Percentiles rank a stretch among this genome's conserved stretches.
phyloP scores from a whole-genome alignment of 2,888 invertebrate species.

The Gortyna flavago region DNA sequence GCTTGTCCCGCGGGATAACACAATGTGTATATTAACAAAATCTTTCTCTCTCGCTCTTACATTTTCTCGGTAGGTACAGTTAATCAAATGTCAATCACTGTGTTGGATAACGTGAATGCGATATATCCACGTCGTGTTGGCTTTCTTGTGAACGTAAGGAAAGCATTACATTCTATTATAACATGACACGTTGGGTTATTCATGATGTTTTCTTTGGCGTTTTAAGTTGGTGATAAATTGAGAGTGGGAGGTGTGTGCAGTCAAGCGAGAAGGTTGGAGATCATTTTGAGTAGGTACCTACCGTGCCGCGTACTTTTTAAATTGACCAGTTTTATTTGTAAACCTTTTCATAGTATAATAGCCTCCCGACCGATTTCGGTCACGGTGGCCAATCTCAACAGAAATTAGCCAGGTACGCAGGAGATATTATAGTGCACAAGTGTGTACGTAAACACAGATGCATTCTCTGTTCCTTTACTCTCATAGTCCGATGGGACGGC shows the following conservation, averaged over 20 bases:
- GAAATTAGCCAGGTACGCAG: too few relatives aligned
- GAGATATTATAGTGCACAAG: too few relatives aligned
- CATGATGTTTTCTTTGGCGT: constrained; percentile 38
- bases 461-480: too few relatives aligned
- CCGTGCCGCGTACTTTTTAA: not conserved
- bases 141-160: constrained; percentile 27
- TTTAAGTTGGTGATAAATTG: constrained; percentile 36
- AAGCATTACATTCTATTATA: constrained; percentile 39
- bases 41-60: constrained; percentile 6
- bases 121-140: constrained; percentile 54
- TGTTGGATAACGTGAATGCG: constrained; percentile 30
- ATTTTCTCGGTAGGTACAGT: constrained; percentile 29
- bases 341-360: not conserved
- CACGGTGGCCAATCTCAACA: too few relatives aligned
- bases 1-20: constrained; percentile 24
- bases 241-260: not conserved
- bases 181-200: constrained; percentile 33
- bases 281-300: not conserved
- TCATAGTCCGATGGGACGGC: too few relatives aligned
- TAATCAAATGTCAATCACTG: constrained; percentile 57
- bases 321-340: not conserved
- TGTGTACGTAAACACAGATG: too few relatives aligned
- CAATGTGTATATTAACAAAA: constrained; percentile 31
- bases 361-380: too few relatives aligned
- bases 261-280: not conserved